phyloP scores from a whole-genome alignment of 2,888 invertebrate species.

The Melanophora roralis region DNA sequence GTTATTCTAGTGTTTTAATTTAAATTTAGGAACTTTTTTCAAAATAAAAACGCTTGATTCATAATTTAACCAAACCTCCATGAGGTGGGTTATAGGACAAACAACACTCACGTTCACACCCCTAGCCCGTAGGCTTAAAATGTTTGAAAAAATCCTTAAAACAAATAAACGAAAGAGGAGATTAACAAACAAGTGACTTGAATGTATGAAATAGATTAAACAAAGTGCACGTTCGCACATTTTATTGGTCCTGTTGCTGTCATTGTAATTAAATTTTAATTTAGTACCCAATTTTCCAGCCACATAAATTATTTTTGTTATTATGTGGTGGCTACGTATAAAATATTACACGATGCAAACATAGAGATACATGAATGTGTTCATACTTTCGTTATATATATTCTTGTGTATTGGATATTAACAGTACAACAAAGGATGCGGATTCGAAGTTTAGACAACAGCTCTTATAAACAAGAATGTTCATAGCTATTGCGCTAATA shows the following conservation, averaged over 20 bases:
- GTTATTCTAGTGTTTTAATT: no score
- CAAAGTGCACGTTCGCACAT: constrained; percentile 44
- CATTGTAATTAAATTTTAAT: constrained; percentile 66
- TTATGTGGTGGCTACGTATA: constrained; percentile 53
- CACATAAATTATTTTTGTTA: constrained; percentile 64
- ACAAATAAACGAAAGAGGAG: background rate
- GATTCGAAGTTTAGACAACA: no score
- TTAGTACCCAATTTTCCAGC: constrained; percentile 65
- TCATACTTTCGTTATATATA: background rate
- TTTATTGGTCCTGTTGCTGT: constrained; percentile 59
- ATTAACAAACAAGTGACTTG: background rate
- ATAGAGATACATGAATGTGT: constrained; percentile 53
- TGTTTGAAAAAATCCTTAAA: constrained; percentile 3
- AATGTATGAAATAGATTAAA: constrained; percentile 27
- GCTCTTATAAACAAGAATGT: no score
- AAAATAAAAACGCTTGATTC: no score
- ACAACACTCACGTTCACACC: no score
- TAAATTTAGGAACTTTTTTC: no score
- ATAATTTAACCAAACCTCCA: no score
- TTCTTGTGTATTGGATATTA: background rate
- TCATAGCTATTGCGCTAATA: no score
- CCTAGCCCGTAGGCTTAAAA: no score
- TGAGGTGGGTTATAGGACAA: no score
- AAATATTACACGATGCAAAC: constrained; percentile 41
- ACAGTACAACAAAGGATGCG: no score